Evolutionary conservation across 2,888 invertebrate species (phyloP).

Genomic region (Tillus elongatus): DNA sequence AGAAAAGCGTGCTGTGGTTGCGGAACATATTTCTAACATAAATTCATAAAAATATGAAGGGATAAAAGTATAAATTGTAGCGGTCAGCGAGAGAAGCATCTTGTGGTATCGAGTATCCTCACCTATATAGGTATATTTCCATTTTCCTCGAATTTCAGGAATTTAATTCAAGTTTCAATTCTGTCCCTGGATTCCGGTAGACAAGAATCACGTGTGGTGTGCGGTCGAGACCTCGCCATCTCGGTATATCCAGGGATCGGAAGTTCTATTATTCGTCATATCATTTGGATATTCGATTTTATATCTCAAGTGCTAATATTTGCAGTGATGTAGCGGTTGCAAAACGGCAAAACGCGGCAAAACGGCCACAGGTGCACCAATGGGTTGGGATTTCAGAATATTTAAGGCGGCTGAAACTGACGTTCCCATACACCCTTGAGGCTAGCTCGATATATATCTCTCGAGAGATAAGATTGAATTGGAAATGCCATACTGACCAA

Average conservation of each 20-base stretch:
- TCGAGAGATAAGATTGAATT: constrained; percentile 43
- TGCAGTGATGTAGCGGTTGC: constrained; percentile 26
- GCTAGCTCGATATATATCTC: constrained; percentile 40
- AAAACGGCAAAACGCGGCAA: constrained; percentile 16
- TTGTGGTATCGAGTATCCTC: no score
- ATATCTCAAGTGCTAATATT: constrained; percentile 38
- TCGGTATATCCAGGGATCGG: no score
- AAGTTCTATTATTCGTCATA: constrained; percentile 1
- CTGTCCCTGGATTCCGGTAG: no score
- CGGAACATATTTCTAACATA: no score
- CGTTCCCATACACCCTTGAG: constrained; percentile 41
- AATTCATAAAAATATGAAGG: no score
- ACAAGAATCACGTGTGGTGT: constrained; percentile 4
- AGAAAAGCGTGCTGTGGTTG: no score
- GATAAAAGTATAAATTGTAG: no score
- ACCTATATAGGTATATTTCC: no score
- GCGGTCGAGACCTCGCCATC: no score
- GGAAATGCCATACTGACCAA: constrained; percentile 43
- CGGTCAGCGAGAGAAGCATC: no score
- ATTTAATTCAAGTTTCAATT: no score
- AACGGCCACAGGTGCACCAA: constrained; percentile 37
- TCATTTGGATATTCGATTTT: constrained; percentile 12
- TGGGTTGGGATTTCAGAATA: constrained; percentile 42
- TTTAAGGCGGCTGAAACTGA: constrained; percentile 36
- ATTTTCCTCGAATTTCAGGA: no score